A percentile compares a stretch with the other conserved stretches of the same genome.
These are phyloP conservation scores for Drosophila ercepeae DNA, from an alignment of 1,140 invertebrate genomes.

Conservation along the genomic window DNA sequence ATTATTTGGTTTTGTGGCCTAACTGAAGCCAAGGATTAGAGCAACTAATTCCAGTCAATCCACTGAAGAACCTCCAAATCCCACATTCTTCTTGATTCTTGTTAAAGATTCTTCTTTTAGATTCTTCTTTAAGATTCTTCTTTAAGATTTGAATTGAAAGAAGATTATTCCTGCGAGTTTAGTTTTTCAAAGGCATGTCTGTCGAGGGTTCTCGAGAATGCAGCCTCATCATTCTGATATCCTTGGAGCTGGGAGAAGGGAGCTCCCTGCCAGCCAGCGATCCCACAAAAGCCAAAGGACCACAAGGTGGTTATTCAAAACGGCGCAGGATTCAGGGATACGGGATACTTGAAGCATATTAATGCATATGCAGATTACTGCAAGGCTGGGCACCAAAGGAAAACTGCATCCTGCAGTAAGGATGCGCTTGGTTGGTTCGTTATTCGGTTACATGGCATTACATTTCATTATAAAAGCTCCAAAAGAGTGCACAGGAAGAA, in stretches of 20 bases:
- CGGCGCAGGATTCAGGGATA: conserved; percentile 10
- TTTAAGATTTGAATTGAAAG: background rate
- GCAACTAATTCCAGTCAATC: background rate
- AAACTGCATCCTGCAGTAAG: conserved; percentile 15
- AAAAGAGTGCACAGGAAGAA: background rate
- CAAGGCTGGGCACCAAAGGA: conserved; percentile 24
- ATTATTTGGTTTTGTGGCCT: conserved; percentile 54
- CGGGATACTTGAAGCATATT: conserved; percentile 66
- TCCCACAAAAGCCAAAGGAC: conserved; percentile 33
- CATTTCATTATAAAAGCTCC: conserved; percentile 63
- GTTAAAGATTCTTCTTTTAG: too few species aligned
- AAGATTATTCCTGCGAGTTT: too few species aligned
- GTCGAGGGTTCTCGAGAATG: conserved; percentile 11
- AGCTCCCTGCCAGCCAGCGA: background rate
- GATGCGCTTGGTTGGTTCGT: conserved; percentile 73
- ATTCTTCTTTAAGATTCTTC: too few species aligned
- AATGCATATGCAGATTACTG: conserved; percentile 73
- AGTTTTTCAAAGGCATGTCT: background rate
- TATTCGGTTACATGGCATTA: conserved; percentile 72
- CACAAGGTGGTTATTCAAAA: conserved; percentile 17
- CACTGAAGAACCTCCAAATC: too few species aligned
- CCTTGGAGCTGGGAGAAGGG: too few species aligned
- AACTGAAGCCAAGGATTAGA: background rate
- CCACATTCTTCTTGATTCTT: too few species aligned
- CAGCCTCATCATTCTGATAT: conserved; percentile 15